These are phyloP conservation scores for Trachelus stipa DNA, from an alignment of 2,888 invertebrate species.

Conservation along the genomic window DNA sequence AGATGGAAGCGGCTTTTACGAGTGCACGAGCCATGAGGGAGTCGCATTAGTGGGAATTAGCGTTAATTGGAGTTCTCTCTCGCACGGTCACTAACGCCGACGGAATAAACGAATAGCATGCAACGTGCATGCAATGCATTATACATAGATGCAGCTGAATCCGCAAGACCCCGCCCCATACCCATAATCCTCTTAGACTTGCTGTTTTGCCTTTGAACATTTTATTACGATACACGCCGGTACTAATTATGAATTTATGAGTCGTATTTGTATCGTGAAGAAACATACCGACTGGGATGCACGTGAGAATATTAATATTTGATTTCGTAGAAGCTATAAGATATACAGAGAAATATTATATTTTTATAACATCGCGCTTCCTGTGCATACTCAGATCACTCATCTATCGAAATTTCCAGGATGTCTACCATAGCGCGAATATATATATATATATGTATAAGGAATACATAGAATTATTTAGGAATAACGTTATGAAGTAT, in stretches of 20 bases:
- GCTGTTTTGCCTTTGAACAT: conserved; percentile 1
- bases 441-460: too few species aligned
- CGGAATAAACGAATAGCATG: conserved; percentile 23
- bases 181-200: conserved; percentile 43
- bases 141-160: conserved; percentile 35
- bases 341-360: too few species aligned
- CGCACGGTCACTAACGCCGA: conserved; percentile 7
- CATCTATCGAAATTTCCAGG: too few species aligned
- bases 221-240: too few species aligned
- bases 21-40: conserved; percentile 37
- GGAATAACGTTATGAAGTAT: conserved; percentile 18
- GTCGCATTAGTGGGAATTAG: conserved; percentile 62
- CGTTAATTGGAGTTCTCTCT: conserved; percentile 57
- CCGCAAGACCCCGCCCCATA: conserved; percentile 28
- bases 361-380: too few species aligned
- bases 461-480: background rate
- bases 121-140: conserved; percentile 30
- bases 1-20: conserved; percentile 42
- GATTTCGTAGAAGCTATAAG: too few species aligned
- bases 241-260: too few species aligned
- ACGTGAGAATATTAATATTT: too few species aligned
- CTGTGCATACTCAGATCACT: too few species aligned
- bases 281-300: too few species aligned
- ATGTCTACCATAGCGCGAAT: too few species aligned
- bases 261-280: too few species aligned